Evolutionary conservation across 2,797 vertebrate genomes (phyloP), one percentile per base, ranked within the genome.

Genomic region (Chanos chanos): DNA sequence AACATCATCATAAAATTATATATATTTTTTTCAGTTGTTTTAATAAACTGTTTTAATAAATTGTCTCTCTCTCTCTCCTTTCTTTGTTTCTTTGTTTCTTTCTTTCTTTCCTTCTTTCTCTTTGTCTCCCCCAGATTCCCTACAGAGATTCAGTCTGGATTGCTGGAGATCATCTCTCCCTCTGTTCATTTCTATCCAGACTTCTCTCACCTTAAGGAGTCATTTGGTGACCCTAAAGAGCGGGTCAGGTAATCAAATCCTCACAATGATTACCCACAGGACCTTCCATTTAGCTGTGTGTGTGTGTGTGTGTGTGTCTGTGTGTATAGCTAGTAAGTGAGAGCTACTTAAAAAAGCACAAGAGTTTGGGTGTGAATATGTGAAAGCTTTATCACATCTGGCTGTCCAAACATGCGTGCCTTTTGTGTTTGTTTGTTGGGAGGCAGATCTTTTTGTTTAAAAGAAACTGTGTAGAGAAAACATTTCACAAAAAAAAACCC

Each of bases 151-250:
- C 91, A 92, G 81, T 91, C 94, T 0, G 96, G 96, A 49, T 89
- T 99, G 64, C 74, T 99, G 80, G 96, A 99, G 81, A 89, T 98
- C 74, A 94, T 99, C 77, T 97, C 96, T 54, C 96, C 96, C 0
- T 97, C 96, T 13, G 83, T 94, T 1, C 92, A 98, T 81, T 99
- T 97, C 85, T 98, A 99, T 70, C 96, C 96, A 12, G 96, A 98
- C 83, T 98, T 99, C 79, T 96, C 95, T 43, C 87, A 83, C 48
- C 92, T 99, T 47, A 81, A 94, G 50, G 96, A 99, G 84, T 97
- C 96, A 22, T 98, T 99, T 19, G 96, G 96, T 8, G 96, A 99
- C 80, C 94, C 94, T 10, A 96, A 95, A 76, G 96, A 99, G 77
- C 90, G 96, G 82, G 96, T 98, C 86, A 93, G 94, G 96, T 98